These are phyloP conservation scores for Megaleporinus macrocephalus DNA, from an alignment of 2,113 vertebrate genomes.

Conservation along the genomic window DNA sequence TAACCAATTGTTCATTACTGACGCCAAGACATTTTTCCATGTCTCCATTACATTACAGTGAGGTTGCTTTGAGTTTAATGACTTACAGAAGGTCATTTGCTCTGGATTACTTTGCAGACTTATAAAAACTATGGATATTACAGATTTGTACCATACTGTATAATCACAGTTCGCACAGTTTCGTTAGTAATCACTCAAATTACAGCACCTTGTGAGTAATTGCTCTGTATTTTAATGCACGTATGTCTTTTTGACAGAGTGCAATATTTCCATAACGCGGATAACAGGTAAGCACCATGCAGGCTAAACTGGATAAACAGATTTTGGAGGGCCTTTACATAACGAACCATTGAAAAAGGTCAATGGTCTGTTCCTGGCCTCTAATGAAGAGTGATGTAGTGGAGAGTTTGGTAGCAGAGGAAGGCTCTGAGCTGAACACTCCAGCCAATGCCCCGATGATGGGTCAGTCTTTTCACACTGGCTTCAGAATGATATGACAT, in stretches of 20 bases:
- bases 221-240: neutral
- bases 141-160: no score
- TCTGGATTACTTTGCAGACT: no score
- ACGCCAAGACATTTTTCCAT: no score
- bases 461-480: neutral
- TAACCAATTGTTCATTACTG: no score
- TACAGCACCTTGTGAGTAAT: no score
- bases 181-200: no score
- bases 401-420: neutral
- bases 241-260: neutral
- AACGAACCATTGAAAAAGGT: slow-evolving; percentile 4
- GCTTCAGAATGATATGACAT: neutral
- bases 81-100: no score
- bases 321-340: neutral
- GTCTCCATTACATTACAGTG: no score
- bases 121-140: no score
- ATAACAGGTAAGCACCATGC: neutral
- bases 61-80: no score
- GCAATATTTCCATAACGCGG: neutral
- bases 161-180: no score
- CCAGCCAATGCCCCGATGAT: neutral
- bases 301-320: neutral
- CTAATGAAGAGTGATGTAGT: neutral
- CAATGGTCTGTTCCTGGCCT: neutral
- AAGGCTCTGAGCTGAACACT: neutral